Base-by-base conservation (phyloP, 2,888 invertebrate genomes). In the Maniola hyperantus region DNA sequence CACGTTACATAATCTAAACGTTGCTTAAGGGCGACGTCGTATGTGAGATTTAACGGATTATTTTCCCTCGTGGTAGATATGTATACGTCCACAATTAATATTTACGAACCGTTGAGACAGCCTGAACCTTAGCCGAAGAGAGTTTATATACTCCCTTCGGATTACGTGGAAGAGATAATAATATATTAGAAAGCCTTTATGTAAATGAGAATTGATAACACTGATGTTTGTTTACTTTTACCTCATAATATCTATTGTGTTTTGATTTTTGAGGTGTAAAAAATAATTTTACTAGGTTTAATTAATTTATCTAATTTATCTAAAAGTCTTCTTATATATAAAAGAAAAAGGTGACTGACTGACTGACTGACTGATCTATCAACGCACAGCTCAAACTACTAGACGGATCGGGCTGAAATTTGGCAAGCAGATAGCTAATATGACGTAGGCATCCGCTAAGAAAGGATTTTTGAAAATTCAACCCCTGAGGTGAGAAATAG, bases 1-100 rank as follows among this genome's bases (percentile, higher is more conserved):
- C 54, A 15, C 13, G 54, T 36, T 18, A 50, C 18, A 39, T 51
- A 42, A 42, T 51, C 42, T 18, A 26, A 42, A 62, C 51, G 61
- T 42, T 42, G 6, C 18, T 42, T 53, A 53, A 53, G 42, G 26
- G 20, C 13, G 26, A 50, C 2, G 36, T 18, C 42, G 53, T 42
- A 51, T 53, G 53, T 42, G 42, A 62, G 62, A 62, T 42, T 51
- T 62, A 34, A 26, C 15, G 50, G 62, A 62, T 62, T 53, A 53
- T 62, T 42, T 53, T 53, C 51, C 50, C 62, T 20, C 8, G 51
- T 15, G 62, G 62, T 53, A 62, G 20, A 53, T 26, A 20, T 53
- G 10, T 62, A 42, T 62, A 13, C n/a, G 51, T 42, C 39, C 33
- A 44, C 51, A 53, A n/a, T n/a, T n/a, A 62, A 62, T 62, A 62